Evolutionary conservation across 2,888 invertebrate species (phyloP).

Genomic region (Mesodorylaimus sp.): DNA sequence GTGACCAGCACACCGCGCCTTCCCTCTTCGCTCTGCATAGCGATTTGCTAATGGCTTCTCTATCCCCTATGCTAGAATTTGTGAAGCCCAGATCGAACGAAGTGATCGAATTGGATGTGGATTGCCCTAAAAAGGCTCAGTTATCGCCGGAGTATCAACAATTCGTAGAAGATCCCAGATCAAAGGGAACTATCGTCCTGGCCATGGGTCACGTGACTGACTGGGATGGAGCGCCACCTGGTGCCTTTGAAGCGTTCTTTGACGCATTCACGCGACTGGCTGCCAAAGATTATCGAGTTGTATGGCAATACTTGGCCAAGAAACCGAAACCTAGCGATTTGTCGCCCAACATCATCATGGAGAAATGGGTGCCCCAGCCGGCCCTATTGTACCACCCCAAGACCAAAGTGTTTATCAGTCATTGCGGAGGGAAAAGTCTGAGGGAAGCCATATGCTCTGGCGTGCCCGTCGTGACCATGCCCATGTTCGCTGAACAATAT

Average conservation of each 20-base stretch:
- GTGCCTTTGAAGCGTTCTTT: background rate
- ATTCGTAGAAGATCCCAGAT: background rate
- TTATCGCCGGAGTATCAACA: background rate
- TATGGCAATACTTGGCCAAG: background rate
- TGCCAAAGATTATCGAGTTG: background rate
- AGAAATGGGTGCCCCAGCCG: background rate
- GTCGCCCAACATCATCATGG: background rate
- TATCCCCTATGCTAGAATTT: background rate
- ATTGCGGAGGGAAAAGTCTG: conserved; percentile 1
- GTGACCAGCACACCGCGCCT: background rate
- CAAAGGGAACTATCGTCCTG: background rate
- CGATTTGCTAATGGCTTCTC: background rate
- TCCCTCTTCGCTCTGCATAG: background rate
- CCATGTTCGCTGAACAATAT: conserved; percentile 1
- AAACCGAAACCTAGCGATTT: background rate
- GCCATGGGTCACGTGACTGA: background rate
- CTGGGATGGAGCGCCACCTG: background rate
- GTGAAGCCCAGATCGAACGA: background rate
- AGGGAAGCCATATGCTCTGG: background rate
- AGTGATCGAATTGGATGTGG: background rate
- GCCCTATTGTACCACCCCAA: background rate
- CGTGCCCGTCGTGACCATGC: background rate
- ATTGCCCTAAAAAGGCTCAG: background rate
- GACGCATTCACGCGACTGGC: background rate
- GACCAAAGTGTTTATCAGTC: conserved; percentile 1